phyloP scores from a whole-genome alignment of 2,113 vertebrate species.

The Dipodomys merriami region DNA sequence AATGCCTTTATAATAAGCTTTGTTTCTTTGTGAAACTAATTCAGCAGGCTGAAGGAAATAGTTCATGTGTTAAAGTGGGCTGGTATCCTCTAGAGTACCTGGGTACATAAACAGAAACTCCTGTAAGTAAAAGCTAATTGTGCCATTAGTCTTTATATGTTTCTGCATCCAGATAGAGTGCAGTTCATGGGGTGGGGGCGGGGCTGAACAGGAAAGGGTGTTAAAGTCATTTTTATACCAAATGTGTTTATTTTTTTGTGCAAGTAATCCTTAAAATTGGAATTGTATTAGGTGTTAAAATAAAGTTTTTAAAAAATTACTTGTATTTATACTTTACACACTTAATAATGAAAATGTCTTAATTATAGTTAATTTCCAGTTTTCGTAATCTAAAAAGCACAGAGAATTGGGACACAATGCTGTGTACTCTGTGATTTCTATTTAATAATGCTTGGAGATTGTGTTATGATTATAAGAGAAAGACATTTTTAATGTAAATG shows the following conservation, averaged over 20 bases:
- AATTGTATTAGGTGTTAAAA: constrained; percentile 91
- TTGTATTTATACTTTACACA: constrained; percentile 81
- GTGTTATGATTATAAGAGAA: constrained; percentile 60
- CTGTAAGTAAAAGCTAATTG: constrained; percentile 85
- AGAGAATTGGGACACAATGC: constrained; percentile 40
- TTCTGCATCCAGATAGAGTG: constrained; percentile 88
- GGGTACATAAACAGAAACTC: constrained; percentile 86
- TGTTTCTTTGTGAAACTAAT: constrained; percentile 89
- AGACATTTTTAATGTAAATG: constrained; percentile 74
- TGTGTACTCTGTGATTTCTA: constrained; percentile 72
- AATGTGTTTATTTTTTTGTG: constrained; percentile 93
- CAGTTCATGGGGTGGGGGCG: constrained; percentile 80
- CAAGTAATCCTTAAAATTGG: constrained; percentile 90
- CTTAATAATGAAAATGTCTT: constrained; percentile 76
- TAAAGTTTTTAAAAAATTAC: constrained; percentile 85
- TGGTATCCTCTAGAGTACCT: constrained; percentile 88
- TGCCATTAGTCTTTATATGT: constrained; percentile 91
- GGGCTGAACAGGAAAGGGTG: constrained; percentile 78
- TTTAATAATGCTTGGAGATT: constrained; percentile 64
- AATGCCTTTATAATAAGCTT: constrained; percentile 89
- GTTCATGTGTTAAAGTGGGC: constrained; percentile 88
- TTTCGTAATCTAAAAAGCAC: constrained; percentile 66
- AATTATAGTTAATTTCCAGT: constrained; percentile 65
- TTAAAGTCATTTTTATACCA: constrained; percentile 93
- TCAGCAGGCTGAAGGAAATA: constrained; percentile 92